These are phyloP conservation scores for Elephantulus edwardii DNA, from an alignment of 2,113 vertebrate genomes.

Conservation along the genomic window DNA sequence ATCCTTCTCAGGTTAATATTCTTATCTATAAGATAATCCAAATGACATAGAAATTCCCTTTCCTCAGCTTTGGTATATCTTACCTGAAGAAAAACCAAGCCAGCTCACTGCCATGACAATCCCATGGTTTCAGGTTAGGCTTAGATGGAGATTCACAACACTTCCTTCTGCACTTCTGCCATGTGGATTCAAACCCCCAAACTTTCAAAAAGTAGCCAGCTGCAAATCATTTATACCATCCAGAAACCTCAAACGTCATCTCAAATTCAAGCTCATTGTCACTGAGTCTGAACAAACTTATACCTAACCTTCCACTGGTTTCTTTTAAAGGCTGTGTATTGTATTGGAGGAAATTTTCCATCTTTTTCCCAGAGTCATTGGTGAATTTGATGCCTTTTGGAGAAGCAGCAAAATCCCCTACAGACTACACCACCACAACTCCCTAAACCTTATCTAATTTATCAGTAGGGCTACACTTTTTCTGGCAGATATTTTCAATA, in stretches of 20 bases:
- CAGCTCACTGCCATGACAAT: neutral
- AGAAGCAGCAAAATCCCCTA: too few relatives aligned
- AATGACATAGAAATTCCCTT: constrained; percentile 7
- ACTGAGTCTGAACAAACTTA: too few relatives aligned
- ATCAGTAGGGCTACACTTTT: neutral
- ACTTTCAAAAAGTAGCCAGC: neutral
- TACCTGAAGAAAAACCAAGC: neutral
- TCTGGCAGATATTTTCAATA: neutral
- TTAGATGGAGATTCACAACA: neutral
- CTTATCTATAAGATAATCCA: constrained; percentile 25
- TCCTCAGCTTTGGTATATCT: neutral
- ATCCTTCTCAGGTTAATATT: neutral
- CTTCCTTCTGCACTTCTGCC: neutral
- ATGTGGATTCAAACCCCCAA: neutral
- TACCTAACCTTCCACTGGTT: too few relatives aligned
- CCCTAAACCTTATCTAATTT: neutral
- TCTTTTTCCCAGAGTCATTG: too few relatives aligned
- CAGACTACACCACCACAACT: too few relatives aligned
- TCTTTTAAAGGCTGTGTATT: too few relatives aligned
- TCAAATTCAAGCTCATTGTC: too few relatives aligned
- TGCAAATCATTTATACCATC: neutral
- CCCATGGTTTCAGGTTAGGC: neutral
- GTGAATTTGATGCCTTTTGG: too few relatives aligned
- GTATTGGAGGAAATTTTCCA: too few relatives aligned
- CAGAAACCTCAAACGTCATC: neutral